phyloP scores from a whole-genome alignment of 1,140 invertebrate genomes.

The Polyergus mexicanus region DNA sequence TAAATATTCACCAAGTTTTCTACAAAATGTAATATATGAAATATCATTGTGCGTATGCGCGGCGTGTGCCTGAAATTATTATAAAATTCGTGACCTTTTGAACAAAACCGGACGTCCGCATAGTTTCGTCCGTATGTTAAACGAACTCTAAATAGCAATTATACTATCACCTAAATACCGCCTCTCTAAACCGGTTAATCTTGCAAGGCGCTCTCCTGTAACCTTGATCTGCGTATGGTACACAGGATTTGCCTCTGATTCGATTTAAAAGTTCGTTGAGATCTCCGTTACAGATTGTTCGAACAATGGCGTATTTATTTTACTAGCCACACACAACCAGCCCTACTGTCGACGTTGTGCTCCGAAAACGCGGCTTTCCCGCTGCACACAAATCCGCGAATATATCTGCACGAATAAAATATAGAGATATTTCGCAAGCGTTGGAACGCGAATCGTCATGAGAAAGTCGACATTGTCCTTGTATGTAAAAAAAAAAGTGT shows the following conservation, averaged over 20 bases:
- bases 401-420: constrained; percentile 1
- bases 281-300: neutral
- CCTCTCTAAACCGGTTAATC: constrained; percentile 5
- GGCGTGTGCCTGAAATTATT: too few species aligned
- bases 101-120: neutral
- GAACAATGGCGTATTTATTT: neutral
- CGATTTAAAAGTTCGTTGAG: constrained; percentile 19
- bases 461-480: neutral
- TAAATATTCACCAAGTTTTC: too few species aligned
- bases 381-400: neutral
- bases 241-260: neutral
- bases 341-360: neutral
- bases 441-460: neutral
- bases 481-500: constrained; percentile 2
- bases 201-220: neutral
- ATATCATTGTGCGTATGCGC: too few species aligned
- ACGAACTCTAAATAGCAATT: neutral
- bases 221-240: constrained; percentile 36
- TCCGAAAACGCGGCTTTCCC: neutral
- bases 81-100: neutral
- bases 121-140: neutral
- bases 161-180: neutral
- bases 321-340: neutral
- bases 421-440: neutral
- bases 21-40: too few species aligned